Base-by-base conservation (phyloP, 1,140 invertebrate species). In the Holcopasites calliopsidis region DNA sequence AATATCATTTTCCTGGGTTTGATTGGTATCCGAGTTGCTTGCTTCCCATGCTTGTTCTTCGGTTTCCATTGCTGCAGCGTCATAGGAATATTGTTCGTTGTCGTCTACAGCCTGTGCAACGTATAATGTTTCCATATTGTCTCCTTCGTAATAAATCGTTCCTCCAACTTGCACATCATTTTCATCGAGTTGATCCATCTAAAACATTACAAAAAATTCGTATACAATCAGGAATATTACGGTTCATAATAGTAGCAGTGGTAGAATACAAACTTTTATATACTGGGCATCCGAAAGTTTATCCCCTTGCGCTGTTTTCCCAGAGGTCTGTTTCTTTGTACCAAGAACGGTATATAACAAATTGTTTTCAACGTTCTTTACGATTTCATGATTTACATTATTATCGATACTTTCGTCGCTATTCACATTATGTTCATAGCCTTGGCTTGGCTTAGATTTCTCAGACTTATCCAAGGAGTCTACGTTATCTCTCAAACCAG, bases 121-220 rank as follows among this genome's bases (percentile, higher is more conserved):
- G 60, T 89, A 91, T 18, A 90, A 77, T 23, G 86, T 89, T 70
- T 87, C 88, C 84, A 87, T 88, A 69, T 91, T 88, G 47, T 90
- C 90, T 50, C 88, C 89, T 62, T 91, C 90, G 71, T 92, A 92
- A 73, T 90, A 92, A 76, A 91, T 90, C 2, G 89, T 87, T 55
- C 88, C 90, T 58, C 90, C 89, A 0, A 89, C 82, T 13, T 88
- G 87, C 65, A 88, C 82, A 8, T 82, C 79, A 68, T 87, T 86
- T 38, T 90, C 89, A 7, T 88, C 84, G 6, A 90, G 70, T 52
- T 87, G 85, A 69, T 91, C 87, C 76, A 91, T 87, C 90, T 90
- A 58, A 82, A 77, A 82, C 49, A 23, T 42, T 31, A 42, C 18
- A 26, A 26, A 23, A 44, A 31, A 40, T 31, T 31, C 44, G 13